A percentile compares a stretch with the other conserved stretches of the same genome.
phyloP scores from a whole-genome alignment of 2,888 invertebrate genomes.

The Lutraria lutraria region DNA sequence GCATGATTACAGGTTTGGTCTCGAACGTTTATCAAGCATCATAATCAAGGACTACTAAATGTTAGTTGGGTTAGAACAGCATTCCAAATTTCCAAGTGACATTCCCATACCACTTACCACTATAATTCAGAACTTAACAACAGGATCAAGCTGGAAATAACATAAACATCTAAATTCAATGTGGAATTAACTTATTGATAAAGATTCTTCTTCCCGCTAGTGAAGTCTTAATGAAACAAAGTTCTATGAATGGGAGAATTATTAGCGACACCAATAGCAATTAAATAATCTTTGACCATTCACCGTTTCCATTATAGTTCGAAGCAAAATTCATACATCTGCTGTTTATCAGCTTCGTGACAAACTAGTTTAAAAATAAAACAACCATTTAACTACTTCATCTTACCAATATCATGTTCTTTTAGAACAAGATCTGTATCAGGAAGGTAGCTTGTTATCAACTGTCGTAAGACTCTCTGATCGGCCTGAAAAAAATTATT shows the following conservation, averaged over 20 bases:
- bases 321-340: too few relatives aligned
- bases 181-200: too few relatives aligned
- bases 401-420: slow-evolving; percentile 91
- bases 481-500: slow-evolving; percentile 91
- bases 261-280: too few relatives aligned
- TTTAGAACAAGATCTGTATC: slow-evolving; percentile 95
- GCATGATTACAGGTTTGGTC: too few relatives aligned
- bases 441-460: slow-evolving; percentile 95
- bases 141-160: not conserved
- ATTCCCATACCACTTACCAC: slow-evolving; percentile 16
- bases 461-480: slow-evolving; percentile 96
- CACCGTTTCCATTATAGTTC: too few relatives aligned
- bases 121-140: not conserved
- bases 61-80: not conserved
- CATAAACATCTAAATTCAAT: not conserved
- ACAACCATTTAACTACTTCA: not conserved
- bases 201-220: too few relatives aligned
- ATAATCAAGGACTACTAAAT: not conserved
- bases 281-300: too few relatives aligned
- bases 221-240: too few relatives aligned
- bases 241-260: too few relatives aligned
- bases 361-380: too few relatives aligned
- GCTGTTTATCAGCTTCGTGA: too few relatives aligned
- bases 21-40: not conserved
- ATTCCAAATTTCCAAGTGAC: not conserved